Base-by-base conservation (phyloP, 2,888 invertebrate genomes). In the Micoletzkya japonica region DNA sequence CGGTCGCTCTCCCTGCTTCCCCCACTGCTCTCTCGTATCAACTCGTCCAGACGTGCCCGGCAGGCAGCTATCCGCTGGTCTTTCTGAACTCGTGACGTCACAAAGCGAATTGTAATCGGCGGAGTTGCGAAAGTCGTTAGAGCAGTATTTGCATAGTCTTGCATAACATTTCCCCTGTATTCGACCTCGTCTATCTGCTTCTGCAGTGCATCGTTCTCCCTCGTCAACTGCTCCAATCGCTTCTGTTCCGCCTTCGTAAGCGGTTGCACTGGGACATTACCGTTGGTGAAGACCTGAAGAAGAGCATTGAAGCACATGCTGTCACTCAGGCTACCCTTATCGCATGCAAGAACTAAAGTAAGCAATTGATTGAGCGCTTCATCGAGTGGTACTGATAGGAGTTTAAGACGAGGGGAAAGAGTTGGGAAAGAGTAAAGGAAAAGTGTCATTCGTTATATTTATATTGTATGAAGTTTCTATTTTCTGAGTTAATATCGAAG, bases 161-260 rank as follows among this genome's bases (percentile, higher is more conserved):
- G 14, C 24, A n/a, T 6, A 24, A 52, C 24, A 52, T 6, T 52
- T 52, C 6, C 52, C 6, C 50, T 56, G 2, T 32, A 4, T 10
- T 30, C 66, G 59, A 84, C 84, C 76, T 79, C 79, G 70, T 83
- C 82, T 86, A 98, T 95, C 81, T 95, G 91, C 88, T 92, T 92
- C 88, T 95, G 94, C 75, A 98, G 89, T 85, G 96, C 94, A 86
- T 95, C 95, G 87, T 98, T 98, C 88, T 98, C 97, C 75, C 90
- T 90, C 71, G 94, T 90, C 71, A 98, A 89, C 85, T 94, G 93
- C 84, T 94, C 92, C 87, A 95, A 95, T 75, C 92, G 90, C 87
- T 96, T 95, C 86, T 97, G 96, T 58, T 84, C 84, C 0, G 76
- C 70, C 59, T 78, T 76, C 7, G 79, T 76, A 20, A 81, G 60